These are phyloP conservation scores for Parambassis ranga DNA, from an alignment of 2,797 vertebrate species.

Conservation along the genomic window DNA sequence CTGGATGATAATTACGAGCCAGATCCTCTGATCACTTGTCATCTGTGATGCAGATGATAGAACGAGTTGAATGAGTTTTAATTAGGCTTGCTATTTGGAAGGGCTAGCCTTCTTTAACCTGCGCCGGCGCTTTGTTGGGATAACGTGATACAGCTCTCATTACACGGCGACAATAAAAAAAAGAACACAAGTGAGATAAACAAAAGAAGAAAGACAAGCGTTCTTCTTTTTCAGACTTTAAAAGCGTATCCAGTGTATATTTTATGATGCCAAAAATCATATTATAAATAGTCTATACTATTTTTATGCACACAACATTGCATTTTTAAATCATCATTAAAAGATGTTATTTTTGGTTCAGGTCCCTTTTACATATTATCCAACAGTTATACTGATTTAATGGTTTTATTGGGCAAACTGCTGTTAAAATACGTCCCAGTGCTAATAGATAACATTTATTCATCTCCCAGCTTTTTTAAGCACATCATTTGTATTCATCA, in stretches of 20 bases:
- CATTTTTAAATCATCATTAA: too few relatives aligned
- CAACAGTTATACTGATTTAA: too few relatives aligned
- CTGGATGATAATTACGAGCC: constrained; percentile 68
- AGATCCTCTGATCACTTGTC: constrained; percentile 76
- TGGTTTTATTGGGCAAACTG: too few relatives aligned
- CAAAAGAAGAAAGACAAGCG: constrained; percentile 35
- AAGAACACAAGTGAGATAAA: constrained; percentile 37
- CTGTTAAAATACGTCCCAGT: too few relatives aligned
- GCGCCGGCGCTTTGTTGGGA: constrained; percentile 49
- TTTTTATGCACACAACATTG: too few relatives aligned
- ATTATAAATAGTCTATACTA: too few relatives aligned
- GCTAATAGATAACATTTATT: too few relatives aligned
- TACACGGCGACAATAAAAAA: constrained; percentile 27
- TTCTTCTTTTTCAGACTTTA: neutral
- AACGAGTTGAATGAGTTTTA: constrained; percentile 73
- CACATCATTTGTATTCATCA: constrained; percentile 26
- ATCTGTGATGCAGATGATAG: constrained; percentile 72
- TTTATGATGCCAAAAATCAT: too few relatives aligned
- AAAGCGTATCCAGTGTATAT: too few relatives aligned
- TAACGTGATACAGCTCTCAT: constrained; percentile 54
- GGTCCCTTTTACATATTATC: too few relatives aligned
- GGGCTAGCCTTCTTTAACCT: constrained; percentile 58
- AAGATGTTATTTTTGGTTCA: too few relatives aligned
- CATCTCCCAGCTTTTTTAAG: neutral
- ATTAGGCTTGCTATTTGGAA: constrained; percentile 67